Evolutionary conservation across 1,140 invertebrate genomes (phyloP).

Genomic region (Drosophila repleta): DNA sequence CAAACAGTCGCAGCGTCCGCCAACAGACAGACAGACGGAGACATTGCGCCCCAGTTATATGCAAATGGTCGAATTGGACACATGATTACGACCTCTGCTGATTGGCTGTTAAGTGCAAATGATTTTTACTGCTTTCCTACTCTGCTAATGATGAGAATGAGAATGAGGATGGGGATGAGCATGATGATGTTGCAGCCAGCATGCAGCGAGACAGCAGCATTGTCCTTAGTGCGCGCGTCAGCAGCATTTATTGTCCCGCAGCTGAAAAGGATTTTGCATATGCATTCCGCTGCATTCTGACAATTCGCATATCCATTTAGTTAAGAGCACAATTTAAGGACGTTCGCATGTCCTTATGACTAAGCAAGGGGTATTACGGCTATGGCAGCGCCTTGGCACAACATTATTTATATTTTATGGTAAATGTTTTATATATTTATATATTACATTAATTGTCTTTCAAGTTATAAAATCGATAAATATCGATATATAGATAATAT

Average conservation of each 20-base stretch:
- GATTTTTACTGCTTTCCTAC: slow-evolving; percentile 26
- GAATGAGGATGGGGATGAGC: neutral
- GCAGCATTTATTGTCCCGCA: slow-evolving; percentile 19
- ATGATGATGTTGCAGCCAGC: slow-evolving; percentile 13
- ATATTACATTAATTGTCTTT: too few species aligned
- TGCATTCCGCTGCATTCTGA: slow-evolving; percentile 3
- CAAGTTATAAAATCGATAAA: too few species aligned
- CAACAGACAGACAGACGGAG: too few species aligned
- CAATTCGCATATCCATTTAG: slow-evolving; percentile 21
- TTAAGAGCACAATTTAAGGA: slow-evolving; percentile 34
- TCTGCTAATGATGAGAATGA: neutral
- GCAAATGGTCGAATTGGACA: slow-evolving; percentile 20
- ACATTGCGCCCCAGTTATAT: slow-evolving; percentile 9
- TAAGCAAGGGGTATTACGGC: neutral
- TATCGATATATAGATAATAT: too few species aligned
- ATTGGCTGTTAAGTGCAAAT: slow-evolving; percentile 52
- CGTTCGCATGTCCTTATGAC: neutral
- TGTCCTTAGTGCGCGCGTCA: slow-evolving; percentile 13
- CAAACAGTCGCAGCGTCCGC: neutral
- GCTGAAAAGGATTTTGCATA: slow-evolving; percentile 29
- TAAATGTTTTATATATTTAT: too few species aligned
- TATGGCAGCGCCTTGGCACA: neutral
- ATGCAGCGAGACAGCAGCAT: slow-evolving; percentile 18
- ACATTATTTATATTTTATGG: neutral
- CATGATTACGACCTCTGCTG: slow-evolving; percentile 14